Conservation (phyloP, 2,797 vertebrate genomes). For the Tamandua tetradactyla region DNA sequence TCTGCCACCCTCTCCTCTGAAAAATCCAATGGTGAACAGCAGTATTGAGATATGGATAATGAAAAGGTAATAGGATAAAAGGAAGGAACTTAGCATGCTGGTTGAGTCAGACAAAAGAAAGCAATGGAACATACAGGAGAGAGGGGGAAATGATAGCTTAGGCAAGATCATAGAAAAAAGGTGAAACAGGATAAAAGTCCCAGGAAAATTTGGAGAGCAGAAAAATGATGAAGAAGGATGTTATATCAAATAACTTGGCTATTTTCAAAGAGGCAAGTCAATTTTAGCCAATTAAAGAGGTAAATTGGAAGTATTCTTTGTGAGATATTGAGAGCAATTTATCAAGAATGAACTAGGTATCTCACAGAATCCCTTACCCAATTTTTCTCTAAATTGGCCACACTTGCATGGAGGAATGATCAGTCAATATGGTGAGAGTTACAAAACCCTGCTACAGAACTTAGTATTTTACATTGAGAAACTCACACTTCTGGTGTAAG, state of each 20-base stretch:
- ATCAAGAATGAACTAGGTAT: not conserved
- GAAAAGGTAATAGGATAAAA: not conserved
- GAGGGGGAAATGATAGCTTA: not conserved
- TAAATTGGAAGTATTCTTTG: not conserved
- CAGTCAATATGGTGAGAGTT: not conserved
- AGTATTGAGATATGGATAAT: not conserved
- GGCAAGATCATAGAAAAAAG: not conserved
- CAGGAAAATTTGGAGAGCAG: not conserved
- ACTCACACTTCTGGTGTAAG: not conserved
- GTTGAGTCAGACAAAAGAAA: not conserved
- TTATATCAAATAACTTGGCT: not conserved
- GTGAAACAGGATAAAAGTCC: not conserved
- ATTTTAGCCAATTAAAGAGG: no score
- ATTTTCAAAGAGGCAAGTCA: not conserved
- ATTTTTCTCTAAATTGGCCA: not conserved
- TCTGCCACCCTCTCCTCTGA: not conserved
- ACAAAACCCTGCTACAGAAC: not conserved
- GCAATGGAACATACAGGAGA: not conserved
- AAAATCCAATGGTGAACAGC: not conserved
- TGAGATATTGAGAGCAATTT: not conserved
- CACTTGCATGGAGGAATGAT: not conserved
- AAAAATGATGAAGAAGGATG: not conserved
- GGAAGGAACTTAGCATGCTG: not conserved
- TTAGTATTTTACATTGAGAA: not conserved
- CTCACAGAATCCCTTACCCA: not conserved